Evolutionary conservation across 2,797 vertebrate species (phyloP).

Genomic region (Squalus acanthias): DNA sequence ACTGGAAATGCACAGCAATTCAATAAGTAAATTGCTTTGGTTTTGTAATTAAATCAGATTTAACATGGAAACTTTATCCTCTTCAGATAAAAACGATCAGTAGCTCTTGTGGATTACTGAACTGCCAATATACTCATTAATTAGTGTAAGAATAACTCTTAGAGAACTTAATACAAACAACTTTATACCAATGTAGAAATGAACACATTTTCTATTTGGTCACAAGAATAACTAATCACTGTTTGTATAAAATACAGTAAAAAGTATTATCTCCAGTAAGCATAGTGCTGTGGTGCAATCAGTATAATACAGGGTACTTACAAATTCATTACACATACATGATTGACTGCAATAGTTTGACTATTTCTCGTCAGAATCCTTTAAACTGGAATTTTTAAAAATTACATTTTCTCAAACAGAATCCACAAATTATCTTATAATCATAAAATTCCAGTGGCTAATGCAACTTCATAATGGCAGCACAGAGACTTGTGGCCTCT

Average conservation of each 20-base stretch:
- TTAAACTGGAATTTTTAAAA: background rate
- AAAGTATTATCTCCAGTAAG: constrained; percentile 1
- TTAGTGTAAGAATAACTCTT: constrained; percentile 22
- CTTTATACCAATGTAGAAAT: constrained; percentile 16
- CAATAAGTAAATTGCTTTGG: background rate
- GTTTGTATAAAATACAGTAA: constrained; percentile 18
- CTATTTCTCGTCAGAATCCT: background rate
- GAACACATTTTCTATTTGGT: background rate
- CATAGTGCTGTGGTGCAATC: background rate
- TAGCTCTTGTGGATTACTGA: background rate
- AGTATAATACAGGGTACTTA: background rate
- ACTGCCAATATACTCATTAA: background rate
- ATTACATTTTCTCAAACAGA: background rate
- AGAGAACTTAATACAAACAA: background rate
- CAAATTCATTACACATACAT: constrained; percentile 19
- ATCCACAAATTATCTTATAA: background rate
- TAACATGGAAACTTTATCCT: background rate
- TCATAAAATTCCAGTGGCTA: background rate
- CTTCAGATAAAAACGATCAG: background rate
- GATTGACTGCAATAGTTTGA: background rate
- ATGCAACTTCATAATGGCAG: background rate
- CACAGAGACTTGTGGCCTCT: background rate
- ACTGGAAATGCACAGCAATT: background rate
- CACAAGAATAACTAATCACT: constrained; percentile 15
- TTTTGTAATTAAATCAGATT: background rate